Base-by-base conservation (phyloP, 2,113 vertebrate species). In the Balaenoptera acutorostrata region DNA sequence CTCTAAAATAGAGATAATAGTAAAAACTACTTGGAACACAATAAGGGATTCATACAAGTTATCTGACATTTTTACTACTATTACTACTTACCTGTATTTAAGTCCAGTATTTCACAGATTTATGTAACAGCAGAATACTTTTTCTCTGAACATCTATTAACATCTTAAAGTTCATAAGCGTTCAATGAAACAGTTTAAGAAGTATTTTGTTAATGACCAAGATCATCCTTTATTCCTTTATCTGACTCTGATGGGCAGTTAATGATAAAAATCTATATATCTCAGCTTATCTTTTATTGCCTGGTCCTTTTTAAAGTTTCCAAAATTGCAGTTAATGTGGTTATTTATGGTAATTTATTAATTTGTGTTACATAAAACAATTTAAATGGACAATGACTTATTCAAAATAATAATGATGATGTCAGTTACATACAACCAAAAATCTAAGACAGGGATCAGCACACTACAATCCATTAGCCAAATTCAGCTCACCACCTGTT, bases 101-200 rank as follows among this genome's bases (percentile, higher is more conserved):
- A 93, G 85, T 55, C 66, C 1, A 83, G 77, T 23, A 83, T 83
- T 92, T 84, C 41, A 95, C 33, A 96, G 64, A 80, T 96, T 90
- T 93, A 78, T 88, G 11, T 90, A 41, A 82, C 44, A 74, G 29
- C 86, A 74, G 61, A 59, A 94, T 17, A n/a, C 6, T 88, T 57
- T 89, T 33, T 13, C 49, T 93, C 31, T 33, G 80, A 91, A 63
- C 29, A 72, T 77, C 64, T 93, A 84, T 93, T 92, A 96, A 92
- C 88, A 94, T 78, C 66, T 95, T 88, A 39, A 90, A 55, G 27
- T 91, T 78, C 61, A 87, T 31, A 75, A 57, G 33, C 88, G 5
- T 89, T 74, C 66, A 91, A 2, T 75, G 57, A 88, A 95, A 93
- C 25, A 46, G 55, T 75, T 89, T 96, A 74, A 93, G 29, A 87